Evolutionary conservation across 2,113 vertebrate species (phyloP).

Genomic region (Nycticorax nycticorax): DNA sequence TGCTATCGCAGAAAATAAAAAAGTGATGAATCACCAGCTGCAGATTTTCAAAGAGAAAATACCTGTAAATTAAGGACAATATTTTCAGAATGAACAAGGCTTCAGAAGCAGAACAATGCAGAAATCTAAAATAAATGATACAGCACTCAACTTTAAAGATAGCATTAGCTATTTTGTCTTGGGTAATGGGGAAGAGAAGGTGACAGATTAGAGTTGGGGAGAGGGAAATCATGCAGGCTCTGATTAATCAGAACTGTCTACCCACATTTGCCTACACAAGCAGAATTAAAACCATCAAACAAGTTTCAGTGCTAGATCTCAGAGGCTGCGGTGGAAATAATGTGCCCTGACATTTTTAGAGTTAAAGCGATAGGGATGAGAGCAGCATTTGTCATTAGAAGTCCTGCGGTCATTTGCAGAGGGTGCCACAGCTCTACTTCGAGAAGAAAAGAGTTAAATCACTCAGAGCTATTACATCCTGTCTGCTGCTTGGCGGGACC

Average conservation of each 20-base stretch:
- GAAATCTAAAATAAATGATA: neutral
- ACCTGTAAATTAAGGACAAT: neutral
- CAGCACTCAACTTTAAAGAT: neutral
- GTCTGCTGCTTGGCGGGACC: constrained; percentile 48
- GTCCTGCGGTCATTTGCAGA: constrained; percentile 25
- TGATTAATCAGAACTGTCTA: constrained; percentile 26
- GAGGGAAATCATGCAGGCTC: neutral
- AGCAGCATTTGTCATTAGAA: neutral
- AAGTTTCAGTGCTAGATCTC: neutral
- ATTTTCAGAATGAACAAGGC: neutral
- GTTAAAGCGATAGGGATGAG: constrained; percentile 10
- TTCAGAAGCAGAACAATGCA: neutral
- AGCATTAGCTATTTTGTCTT: neutral
- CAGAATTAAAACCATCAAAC: constrained; percentile 30
- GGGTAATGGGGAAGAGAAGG: neutral
- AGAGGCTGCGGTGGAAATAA: neutral
- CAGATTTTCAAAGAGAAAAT: neutral
- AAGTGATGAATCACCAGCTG: neutral
- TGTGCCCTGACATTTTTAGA: neutral
- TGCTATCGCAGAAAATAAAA: neutral
- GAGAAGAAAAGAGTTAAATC: constrained; percentile 62
- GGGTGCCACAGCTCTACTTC: neutral
- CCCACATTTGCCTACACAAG: neutral
- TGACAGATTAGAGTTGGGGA: neutral
- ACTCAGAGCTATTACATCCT: constrained; percentile 43